Evolutionary conservation across 2,888 invertebrate species (phyloP), one percentile per base, ranked within the genome.

Genomic region (Drosophila differens): DNA sequence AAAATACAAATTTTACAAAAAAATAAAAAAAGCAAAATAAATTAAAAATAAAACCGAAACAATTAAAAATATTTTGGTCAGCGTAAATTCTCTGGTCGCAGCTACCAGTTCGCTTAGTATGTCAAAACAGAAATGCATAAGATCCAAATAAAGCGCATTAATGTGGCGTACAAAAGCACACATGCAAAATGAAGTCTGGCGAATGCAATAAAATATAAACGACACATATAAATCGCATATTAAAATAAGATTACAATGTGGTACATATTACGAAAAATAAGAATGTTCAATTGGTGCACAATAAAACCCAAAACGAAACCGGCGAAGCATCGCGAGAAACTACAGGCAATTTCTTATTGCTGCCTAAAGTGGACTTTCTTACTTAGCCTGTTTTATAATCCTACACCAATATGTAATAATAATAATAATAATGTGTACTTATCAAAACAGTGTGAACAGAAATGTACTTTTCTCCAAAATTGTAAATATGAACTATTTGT

Each of bases 111-210:
- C 44, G 69, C 28, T 79, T 79, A 79, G 75, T 86, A 77, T 76
- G 81, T 59, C 84, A 89, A 81, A 71, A 70, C 62, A 44, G n/a
- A 81, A 66, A 53, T 60, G 44, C 39, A 66, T 47, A 68, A 41
- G 66, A 68, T 53, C 52, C 33, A 67, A 44, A 25, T 16, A 51
- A 60, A 69, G 41, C 41, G 59, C 81, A 67, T 44, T 22, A 65
- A 47, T 52, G 51, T 55, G 57, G 30, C 25, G 33, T 61, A 58
- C 44, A 58, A 78, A 51, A 28, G 25, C 16, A 19, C 55, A 60
- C 58, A 47, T 72, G 41, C 37, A 54, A 32, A 59, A 54, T 67
- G 22, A 51, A 49, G 49, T 80, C 51, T 74, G 51, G 14, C 44
- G 53, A 54, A 51, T 66, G 79, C 60, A 57, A 37, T 79, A 32